Conservation (phyloP, 2,113 vertebrate genomes). For the Ammospiza caudacuta region DNA sequence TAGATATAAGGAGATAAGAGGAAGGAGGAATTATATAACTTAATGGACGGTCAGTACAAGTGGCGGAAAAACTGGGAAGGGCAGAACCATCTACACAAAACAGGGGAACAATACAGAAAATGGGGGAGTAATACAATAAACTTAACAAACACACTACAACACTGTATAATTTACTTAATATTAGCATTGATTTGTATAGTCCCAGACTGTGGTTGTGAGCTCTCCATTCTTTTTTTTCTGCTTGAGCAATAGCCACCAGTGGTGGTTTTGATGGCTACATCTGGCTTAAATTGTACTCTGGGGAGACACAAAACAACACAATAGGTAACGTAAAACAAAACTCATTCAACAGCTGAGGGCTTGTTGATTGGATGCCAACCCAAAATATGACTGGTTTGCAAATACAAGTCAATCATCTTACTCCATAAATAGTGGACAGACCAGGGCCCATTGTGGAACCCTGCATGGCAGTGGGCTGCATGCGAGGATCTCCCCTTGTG, state of each 20-base stretch:
- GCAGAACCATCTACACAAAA: too few species aligned
- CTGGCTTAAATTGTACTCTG: background rate
- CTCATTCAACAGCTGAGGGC: background rate
- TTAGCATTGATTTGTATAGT: background rate
- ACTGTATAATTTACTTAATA: background rate
- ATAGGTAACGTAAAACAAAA: background rate
- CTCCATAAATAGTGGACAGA: background rate
- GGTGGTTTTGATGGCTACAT: background rate
- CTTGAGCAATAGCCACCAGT: background rate
- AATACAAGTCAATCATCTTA: background rate
- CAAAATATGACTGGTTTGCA: background rate
- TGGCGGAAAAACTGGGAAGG: too few species aligned
- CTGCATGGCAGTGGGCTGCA: background rate
- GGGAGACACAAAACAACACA: background rate
- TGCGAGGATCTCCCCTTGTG: accelerated
- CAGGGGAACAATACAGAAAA: too few species aligned
- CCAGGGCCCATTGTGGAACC: background rate
- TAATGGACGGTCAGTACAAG: too few species aligned
- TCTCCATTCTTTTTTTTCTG: background rate
- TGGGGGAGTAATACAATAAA: too few species aligned
- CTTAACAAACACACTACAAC: too few species aligned
- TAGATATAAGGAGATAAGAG: too few species aligned
- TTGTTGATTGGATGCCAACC: accelerated
- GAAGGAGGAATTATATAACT: too few species aligned
- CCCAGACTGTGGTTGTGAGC: background rate